Percentiles rank a stretch among this genome's conserved stretches.
phyloP scores from a whole-genome alignment of 2,113 vertebrate species.

The Marmota flaviventris region DNA sequence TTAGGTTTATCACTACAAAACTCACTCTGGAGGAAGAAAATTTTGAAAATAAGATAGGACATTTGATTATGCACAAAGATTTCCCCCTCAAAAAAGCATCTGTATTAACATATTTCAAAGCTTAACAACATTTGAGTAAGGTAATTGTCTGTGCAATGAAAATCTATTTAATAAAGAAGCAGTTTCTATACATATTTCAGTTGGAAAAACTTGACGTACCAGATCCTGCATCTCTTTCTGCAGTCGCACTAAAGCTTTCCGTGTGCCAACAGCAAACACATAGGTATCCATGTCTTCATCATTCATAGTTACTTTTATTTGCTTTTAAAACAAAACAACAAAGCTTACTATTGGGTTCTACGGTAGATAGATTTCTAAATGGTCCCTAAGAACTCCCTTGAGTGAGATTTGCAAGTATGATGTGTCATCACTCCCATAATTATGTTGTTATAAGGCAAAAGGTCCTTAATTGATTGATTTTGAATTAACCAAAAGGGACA shows the following conservation, averaged over 20 bases:
- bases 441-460: background rate
- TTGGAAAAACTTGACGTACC: constrained; percentile 84
- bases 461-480: background rate
- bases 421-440: background rate
- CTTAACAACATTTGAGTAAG: background rate
- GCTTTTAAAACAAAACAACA: constrained; percentile 86
- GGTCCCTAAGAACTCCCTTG: background rate
- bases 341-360: constrained; percentile 30
- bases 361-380: constrained; percentile 33
- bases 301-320: constrained; percentile 99
- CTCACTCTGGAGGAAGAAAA: constrained; percentile 91
- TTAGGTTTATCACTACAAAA: constrained; percentile 99
- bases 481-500: constrained; percentile 12
- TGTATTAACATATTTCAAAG: constrained; percentile 26
- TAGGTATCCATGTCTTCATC: constrained; percentile 99
- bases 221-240: constrained; percentile 99
- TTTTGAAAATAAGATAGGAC: constrained; percentile 33
- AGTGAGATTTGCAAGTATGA: background rate
- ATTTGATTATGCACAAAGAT: constrained; percentile 9
- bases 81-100: background rate
- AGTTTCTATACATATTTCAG: background rate
- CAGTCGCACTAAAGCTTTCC: constrained; percentile 95
- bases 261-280: constrained; percentile 97
- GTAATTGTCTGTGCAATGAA: background rate
- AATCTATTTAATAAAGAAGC: constrained; percentile 9